Evolutionary conservation across 2,113 vertebrate species (phyloP).

Genomic region (Forbesichthys agassizii): DNA sequence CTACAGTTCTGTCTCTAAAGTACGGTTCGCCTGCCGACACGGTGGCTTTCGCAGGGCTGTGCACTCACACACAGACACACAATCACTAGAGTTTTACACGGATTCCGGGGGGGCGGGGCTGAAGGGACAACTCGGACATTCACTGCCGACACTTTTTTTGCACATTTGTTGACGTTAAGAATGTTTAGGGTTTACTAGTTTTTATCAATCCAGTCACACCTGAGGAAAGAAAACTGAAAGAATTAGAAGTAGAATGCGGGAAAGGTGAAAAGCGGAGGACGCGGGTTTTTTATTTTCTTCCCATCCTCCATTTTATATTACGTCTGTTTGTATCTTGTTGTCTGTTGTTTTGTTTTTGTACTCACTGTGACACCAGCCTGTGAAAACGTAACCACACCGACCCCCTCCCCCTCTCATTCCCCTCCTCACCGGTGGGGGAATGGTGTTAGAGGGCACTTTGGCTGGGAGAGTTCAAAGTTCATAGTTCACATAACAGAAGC

Average conservation of each 20-base stretch:
- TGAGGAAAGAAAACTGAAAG: constrained; percentile 59
- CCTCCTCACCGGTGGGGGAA: constrained; percentile 18
- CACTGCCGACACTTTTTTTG: constrained; percentile 85
- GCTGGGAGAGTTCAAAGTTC: constrained; percentile 60
- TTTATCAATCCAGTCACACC: constrained; percentile 85
- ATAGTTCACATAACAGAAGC: constrained; percentile 45
- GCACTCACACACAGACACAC: constrained; percentile 37
- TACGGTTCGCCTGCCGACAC: constrained; percentile 40
- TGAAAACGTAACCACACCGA: constrained; percentile 53
- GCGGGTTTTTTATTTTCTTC: constrained; percentile 38
- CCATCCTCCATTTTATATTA: constrained; percentile 62
- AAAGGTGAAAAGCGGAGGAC: constrained; percentile 11
- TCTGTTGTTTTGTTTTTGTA: constrained; percentile 21
- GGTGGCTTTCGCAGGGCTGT: constrained; percentile 15
- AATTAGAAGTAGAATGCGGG: constrained; percentile 18
- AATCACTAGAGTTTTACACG: background rate
- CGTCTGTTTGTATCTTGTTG: constrained; percentile 60
- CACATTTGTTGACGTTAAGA: constrained; percentile 98
- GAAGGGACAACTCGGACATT: constrained; percentile 76
- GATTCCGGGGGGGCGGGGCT: constrained; percentile 12
- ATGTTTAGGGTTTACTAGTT: constrained; percentile 92
- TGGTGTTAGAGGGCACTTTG: constrained; percentile 70
- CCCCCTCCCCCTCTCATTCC: too few species aligned
- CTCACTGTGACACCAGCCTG: constrained; percentile 77
- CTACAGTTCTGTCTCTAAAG: constrained; percentile 13